Evolutionary conservation across 2,797 vertebrate species (phyloP).

Genomic region (Sebastes iracundus): DNA sequence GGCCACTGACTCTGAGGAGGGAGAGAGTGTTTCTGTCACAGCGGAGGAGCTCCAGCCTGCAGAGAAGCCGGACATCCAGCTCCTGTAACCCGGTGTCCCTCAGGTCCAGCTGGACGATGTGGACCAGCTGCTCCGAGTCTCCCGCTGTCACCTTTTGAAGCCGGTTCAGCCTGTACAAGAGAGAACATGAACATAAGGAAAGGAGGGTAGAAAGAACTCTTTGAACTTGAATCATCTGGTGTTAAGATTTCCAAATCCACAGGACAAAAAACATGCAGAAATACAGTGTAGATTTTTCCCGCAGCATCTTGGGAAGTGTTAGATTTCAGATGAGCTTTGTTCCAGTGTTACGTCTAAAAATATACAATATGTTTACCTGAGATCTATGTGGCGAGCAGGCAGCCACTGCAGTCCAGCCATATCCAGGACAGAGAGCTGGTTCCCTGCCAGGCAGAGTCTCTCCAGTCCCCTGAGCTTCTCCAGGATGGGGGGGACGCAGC

Average conservation of each 20-base stretch:
- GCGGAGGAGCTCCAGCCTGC: conserved; percentile 91
- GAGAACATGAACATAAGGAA: background rate
- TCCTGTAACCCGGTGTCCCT: conserved; percentile 90
- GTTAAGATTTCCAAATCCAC: background rate
- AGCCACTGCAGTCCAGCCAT: conserved; percentile 85
- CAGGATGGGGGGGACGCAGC: conserved; percentile 86
- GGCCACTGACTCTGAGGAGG: conserved; percentile 86
- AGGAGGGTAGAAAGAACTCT: background rate
- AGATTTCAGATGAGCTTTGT: background rate
- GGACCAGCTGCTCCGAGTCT: conserved; percentile 87
- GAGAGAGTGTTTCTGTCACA: conserved; percentile 93
- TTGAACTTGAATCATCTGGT: background rate
- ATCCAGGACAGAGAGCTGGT: conserved; percentile 86
- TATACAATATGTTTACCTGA: conserved; percentile 83
- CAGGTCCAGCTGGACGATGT: conserved; percentile 92
- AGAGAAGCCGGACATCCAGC: conserved; percentile 88
- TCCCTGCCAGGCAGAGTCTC: conserved; percentile 95
- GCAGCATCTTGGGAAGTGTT: conserved; percentile 9
- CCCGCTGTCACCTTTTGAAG: conserved; percentile 82
- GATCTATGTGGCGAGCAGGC: conserved; percentile 90
- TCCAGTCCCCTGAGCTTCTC: conserved; percentile 90
- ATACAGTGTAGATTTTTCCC: background rate
- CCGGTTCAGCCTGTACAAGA: conserved; percentile 85
- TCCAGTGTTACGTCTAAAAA: conserved; percentile 10
- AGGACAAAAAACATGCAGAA: background rate